Base-by-base conservation (phyloP, 2,797 vertebrate species). In the Carduelis carduelis region DNA sequence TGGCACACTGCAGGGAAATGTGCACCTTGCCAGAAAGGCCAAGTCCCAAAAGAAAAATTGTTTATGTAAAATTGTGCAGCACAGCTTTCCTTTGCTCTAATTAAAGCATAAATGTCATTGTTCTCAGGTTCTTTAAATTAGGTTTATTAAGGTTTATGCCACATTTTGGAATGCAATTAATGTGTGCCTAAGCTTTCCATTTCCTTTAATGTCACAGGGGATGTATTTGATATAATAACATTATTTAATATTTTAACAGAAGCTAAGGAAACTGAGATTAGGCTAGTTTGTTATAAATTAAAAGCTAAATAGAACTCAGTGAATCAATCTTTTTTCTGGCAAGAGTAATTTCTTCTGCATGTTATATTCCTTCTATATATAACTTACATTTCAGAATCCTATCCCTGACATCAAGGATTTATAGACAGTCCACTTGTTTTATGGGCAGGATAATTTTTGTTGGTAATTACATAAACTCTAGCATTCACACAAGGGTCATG, bases 161-260 rank as follows among this genome's bases (percentile, higher is more conserved):
- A 68, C 10, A 59, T 69, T 74, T 69, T n/a, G 11, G 47, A 92
- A 61, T 47, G 76, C 56, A 87, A 83, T 87, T 86, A 93, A 91
- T 71, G 30, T 37, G 27, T 76, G 44, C 35, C 43, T 17, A 43
- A 80, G 60, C 47, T 80, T 91, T 95, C 63, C 8, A 39, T 93
- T 95, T 95, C 77, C 77, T 95, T 95, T 93, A 95, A 74, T 80
- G 69, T 93, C 92, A 57, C 57, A 44, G 63, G 72, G 79, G 84
- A 93, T 93, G 37, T 79, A 76, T 76, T 84, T 89, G 57, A 91
- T 82, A 55, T 61, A 77, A 68, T 63, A 75, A 86, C 59, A 65
- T 77, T 84, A 74, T 74, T 92, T 91, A 93, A 86, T 95, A 93
- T 94, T 92, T 96, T 94, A 94, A 78, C 64, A 22, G 34, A 65